Evolutionary conservation across 2,888 invertebrate species (phyloP), one percentile per base, ranked within the genome.

Genomic region (Anagyrus pseudococci): DNA sequence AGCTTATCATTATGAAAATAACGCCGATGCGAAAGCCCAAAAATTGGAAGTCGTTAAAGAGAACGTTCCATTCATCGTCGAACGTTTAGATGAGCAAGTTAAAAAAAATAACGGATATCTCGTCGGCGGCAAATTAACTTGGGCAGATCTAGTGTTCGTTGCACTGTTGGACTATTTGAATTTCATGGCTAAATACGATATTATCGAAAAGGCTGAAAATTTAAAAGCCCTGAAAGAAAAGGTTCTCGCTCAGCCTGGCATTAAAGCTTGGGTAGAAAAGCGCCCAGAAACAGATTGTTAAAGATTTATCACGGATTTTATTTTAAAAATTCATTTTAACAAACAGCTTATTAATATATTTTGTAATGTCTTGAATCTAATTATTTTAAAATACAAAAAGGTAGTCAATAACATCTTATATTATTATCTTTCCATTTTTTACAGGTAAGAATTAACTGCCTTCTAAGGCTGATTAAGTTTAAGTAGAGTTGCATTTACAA

Each of bases 251-350:
- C 68, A 86, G 56, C 88, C 88, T 6, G 78, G 82, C 23, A 87
- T 90, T 71, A 88, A 88, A 75, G 83, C 82, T 17, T 89, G 88
- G 88, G 81, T 89, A 46, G 87, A 83, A 60, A 87, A 85, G 68
- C 84, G 89, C 8, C 66, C 66, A 1, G 43, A 58, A n/a, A 33
- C 62, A 1, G 65, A 65, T 1, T 40, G 48, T 58, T 65, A 55
- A 58, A n/a, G n/a, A n/a, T n/a, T n/a, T n/a, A n/a, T n/a, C n/a
- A n/a, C n/a, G n/a, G n/a, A n/a, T n/a, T n/a, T n/a, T n/a, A n/a
- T n/a, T n/a, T n/a, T n/a, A n/a, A n/a, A n/a, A n/a, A n/a, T n/a
- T n/a, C n/a, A n/a, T n/a, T n/a, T n/a, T n/a, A n/a, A n/a, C n/a
- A n/a, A n/a, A n/a, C n/a, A n/a, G n/a, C n/a, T n/a, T n/a, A n/a